Conservation (phyloP, 1,140 invertebrate genomes). For the Carposina sasakii region DNA sequence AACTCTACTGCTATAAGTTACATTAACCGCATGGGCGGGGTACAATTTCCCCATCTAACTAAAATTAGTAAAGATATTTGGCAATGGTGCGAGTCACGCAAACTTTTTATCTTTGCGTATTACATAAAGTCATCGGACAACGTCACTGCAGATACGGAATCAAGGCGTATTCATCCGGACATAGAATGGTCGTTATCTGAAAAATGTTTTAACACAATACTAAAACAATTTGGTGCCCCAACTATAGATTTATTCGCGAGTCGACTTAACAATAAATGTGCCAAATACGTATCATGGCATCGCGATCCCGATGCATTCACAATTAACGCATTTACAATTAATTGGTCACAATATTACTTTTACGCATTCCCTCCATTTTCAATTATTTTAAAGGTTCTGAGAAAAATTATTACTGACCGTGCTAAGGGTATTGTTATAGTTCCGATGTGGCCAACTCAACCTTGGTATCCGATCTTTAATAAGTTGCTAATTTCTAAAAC, state of each 20-base stretch:
- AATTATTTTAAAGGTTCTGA: background rate
- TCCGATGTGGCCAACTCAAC: background rate
- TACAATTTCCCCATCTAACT: constrained; percentile 11
- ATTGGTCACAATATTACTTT: background rate
- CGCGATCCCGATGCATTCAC: constrained; percentile 6
- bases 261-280: constrained; percentile 8
- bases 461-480: background rate
- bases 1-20: constrained; percentile 11
- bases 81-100: constrained; percentile 12
- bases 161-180: constrained; percentile 4
- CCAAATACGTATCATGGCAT: constrained; percentile 10
- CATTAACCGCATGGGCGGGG: constrained; percentile 7
- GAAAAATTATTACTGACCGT: background rate
- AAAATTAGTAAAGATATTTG: constrained; percentile 5
- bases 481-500: background rate
- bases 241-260: constrained; percentile 10
- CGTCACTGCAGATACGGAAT: constrained; percentile 8
- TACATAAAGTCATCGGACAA: constrained; percentile 15
- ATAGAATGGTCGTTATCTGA: constrained; percentile 8
- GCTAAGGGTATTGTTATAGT: background rate
- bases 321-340: background rate
- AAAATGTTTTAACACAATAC: background rate
- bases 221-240: background rate
- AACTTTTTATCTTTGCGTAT: constrained; percentile 5
- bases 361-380: constrained; percentile 1